These are phyloP conservation scores for Rhodinocichla rosea DNA, from an alignment of 2,113 vertebrate genomes.

Conservation along the genomic window DNA sequence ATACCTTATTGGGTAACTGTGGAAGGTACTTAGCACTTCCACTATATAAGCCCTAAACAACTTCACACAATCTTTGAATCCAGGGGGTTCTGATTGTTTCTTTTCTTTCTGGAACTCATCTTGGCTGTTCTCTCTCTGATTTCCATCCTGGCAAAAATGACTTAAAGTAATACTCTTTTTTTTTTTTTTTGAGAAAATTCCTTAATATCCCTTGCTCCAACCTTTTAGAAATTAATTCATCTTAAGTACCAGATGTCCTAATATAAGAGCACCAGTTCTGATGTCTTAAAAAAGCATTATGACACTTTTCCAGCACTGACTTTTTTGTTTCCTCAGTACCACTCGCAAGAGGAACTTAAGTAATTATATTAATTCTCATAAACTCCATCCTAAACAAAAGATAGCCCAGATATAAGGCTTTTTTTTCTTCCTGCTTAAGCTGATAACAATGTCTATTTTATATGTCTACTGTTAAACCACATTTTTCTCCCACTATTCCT, in stretches of 20 bases:
- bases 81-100: accelerated
- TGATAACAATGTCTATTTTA: not conserved
- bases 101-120: not conserved
- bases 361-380: not conserved
- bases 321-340: not conserved
- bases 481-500: not conserved
- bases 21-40: not conserved
- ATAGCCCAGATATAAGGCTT: not conserved
- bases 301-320: not conserved
- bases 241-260: not conserved
- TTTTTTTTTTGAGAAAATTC: not conserved
- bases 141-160: not conserved
- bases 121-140: not conserved
- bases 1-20: not conserved
- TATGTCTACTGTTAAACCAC: not conserved
- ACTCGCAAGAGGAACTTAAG: not conserved
- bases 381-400: not conserved
- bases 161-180: not conserved
- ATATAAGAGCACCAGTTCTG: not conserved
- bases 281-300: not conserved
- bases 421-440: not conserved
- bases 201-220: not conserved
- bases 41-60: not conserved
- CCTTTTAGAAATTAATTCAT: not conserved
- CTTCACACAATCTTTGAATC: not conserved